Percentiles rank a stretch among this genome's conserved stretches.
Conservation (phyloP, 2,888 invertebrate species). For the Bellardia bayeri region DNA sequence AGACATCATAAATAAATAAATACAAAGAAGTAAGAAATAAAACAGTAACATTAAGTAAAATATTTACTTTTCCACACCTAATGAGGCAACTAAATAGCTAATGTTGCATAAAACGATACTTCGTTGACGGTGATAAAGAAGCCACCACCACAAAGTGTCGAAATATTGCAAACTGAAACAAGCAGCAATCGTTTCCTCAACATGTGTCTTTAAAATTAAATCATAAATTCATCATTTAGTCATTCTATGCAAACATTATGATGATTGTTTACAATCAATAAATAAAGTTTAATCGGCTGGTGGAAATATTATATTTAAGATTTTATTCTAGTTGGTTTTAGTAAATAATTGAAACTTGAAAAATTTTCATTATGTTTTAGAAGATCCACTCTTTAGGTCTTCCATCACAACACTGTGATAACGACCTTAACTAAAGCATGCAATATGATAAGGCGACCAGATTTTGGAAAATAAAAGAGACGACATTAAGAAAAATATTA, state of each 20-base stretch:
- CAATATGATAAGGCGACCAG: too few species aligned
- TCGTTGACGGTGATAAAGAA: constrained; percentile 29
- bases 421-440: too few species aligned
- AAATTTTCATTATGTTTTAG: too few species aligned
- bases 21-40: constrained; percentile 29
- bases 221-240: constrained; percentile 34
- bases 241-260: neutral
- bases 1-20: constrained; percentile 68
- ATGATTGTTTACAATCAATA: neutral
- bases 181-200: constrained; percentile 27
- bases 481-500: too few species aligned
- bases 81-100: constrained; percentile 69
- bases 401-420: too few species aligned
- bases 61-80: constrained; percentile 71
- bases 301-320: neutral
- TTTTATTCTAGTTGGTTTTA: neutral
- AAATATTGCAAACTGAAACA: constrained; percentile 1
- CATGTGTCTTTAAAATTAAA: constrained; percentile 27
- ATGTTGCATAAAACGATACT: constrained; percentile 65
- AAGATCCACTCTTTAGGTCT: too few species aligned
- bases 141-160: neutral
- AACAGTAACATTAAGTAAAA: constrained; percentile 64
- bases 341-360: neutral
- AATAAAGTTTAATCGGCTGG: neutral
- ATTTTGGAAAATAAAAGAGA: too few species aligned